phyloP scores from a whole-genome alignment of 2,797 vertebrate genomes.

The Liparis tanakae region DNA sequence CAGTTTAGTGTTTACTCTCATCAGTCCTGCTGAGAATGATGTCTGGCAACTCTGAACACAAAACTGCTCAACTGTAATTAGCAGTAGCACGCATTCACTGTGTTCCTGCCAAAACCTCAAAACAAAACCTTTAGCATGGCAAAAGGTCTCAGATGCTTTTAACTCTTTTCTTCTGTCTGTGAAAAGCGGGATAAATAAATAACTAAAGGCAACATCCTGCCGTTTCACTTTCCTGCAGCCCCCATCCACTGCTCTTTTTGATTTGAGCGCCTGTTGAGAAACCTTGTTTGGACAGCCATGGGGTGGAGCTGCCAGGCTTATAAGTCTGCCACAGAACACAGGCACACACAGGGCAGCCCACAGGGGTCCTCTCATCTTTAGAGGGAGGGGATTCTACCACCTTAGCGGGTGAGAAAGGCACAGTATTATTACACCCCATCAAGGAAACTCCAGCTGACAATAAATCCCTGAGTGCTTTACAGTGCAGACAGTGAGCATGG shows the following conservation, averaged over 20 bases:
- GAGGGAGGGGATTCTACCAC: conserved; percentile 84
- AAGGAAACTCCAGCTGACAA: conserved; percentile 86
- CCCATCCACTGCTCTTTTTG: conserved; percentile 86
- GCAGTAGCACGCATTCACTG: conserved; percentile 59
- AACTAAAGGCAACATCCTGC: conserved; percentile 80
- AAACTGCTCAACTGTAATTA: conserved; percentile 62
- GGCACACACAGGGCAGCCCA: conserved; percentile 81
- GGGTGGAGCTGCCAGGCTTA: conserved; percentile 88
- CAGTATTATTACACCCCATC: conserved; percentile 87
- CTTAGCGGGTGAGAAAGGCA: conserved; percentile 83
- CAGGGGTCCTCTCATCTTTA: conserved; percentile 84
- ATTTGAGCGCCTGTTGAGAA: conserved; percentile 89
- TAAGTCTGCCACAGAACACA: conserved; percentile 87
- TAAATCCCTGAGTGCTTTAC: conserved; percentile 85
- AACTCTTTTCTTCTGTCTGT: conserved; percentile 73
- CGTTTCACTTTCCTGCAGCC: conserved; percentile 82
- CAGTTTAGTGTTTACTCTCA: conserved; percentile 63
- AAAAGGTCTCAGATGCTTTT: conserved; percentile 62
- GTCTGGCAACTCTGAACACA: conserved; percentile 58
- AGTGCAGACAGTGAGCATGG: conserved; percentile 78
- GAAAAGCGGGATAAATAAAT: conserved; percentile 77
- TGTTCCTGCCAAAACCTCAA: conserved; percentile 52
- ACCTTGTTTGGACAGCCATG: conserved; percentile 90
- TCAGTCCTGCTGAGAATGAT: conserved; percentile 56
- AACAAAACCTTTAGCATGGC: conserved; percentile 30